Evolutionary conservation across 2,797 vertebrate genomes (phyloP).

Genomic region (Argya squamiceps): DNA sequence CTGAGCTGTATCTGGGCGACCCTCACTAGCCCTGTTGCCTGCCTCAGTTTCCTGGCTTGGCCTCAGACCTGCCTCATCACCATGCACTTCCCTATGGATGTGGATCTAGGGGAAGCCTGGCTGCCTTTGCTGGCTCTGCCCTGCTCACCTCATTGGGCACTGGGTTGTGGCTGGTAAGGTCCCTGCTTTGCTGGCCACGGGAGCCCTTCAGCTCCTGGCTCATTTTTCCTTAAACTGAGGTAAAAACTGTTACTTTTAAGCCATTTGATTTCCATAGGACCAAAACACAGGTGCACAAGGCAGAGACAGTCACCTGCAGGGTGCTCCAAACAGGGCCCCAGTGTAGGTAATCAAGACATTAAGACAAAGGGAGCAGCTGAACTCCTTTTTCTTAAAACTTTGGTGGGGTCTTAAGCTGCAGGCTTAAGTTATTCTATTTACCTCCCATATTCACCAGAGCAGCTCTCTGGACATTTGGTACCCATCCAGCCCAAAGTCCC

Average conservation of each 20-base stretch:
- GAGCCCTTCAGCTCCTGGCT: background rate
- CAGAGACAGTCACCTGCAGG: background rate
- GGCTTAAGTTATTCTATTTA: conserved; percentile 13
- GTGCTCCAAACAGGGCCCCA: background rate
- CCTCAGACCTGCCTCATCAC: background rate
- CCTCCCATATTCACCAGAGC: conserved; percentile 88
- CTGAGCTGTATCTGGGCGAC: background rate
- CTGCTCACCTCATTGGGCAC: background rate
- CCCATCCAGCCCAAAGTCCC: conserved; percentile 87
- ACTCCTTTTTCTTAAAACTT: background rate
- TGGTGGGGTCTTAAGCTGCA: background rate
- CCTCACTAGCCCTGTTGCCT: background rate
- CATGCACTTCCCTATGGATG: background rate
- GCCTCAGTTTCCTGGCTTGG: background rate
- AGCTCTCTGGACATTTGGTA: conserved; percentile 87
- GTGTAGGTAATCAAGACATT: background rate
- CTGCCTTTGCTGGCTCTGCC: background rate
- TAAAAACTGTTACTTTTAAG: background rate
- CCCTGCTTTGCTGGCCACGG: background rate
- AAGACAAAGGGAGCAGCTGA: background rate
- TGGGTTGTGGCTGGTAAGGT: background rate
- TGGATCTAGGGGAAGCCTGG: background rate
- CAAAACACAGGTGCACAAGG: background rate
- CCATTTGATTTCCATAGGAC: background rate
- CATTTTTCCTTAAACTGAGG: background rate